Conservation (phyloP, 2,113 vertebrate genomes). For the Lasiurus borealis region DNA sequence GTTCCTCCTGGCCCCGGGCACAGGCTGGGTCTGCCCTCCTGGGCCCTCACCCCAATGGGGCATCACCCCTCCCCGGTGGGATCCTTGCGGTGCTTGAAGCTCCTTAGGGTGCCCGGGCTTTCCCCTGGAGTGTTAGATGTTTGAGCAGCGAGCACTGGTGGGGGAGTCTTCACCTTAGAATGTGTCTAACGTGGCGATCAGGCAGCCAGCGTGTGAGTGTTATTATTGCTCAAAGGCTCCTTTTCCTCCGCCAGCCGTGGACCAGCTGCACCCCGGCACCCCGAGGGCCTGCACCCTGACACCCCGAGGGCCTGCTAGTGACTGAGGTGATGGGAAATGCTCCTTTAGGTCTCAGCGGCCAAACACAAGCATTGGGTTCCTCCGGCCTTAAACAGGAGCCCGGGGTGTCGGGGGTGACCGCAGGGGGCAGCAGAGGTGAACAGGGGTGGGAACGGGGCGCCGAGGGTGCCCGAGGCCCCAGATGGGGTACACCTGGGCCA, state of each 20-base stretch:
- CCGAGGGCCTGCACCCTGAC: constrained; percentile 79
- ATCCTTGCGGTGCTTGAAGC: constrained; percentile 75
- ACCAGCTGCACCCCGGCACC: constrained; percentile 82
- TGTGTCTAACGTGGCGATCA: constrained; percentile 87
- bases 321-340: constrained; percentile 79
- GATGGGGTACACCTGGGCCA: not conserved
- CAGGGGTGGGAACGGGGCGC: not conserved
- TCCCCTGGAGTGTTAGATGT: constrained; percentile 90
- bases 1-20: constrained; percentile 78
- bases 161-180: constrained; percentile 89
- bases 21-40: constrained; percentile 70
- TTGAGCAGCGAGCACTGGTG: constrained; percentile 88
- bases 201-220: constrained; percentile 82
- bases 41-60: constrained; percentile 77
- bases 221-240: constrained; percentile 54
- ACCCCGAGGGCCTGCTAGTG: constrained; percentile 79
- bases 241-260: constrained; percentile 82
- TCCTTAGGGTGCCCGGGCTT: constrained; percentile 85
- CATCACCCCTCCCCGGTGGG: constrained; percentile 65
- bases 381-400: constrained; percentile 74
- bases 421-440: not conserved
- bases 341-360: constrained; percentile 84
- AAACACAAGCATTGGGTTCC: constrained; percentile 83
- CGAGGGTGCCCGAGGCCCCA: rapidly evolving
- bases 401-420: not conserved